These are phyloP conservation scores for Drosophila mojavensis DNA, from an alignment of 1,140 invertebrate genomes.

Conservation along the genomic window DNA sequence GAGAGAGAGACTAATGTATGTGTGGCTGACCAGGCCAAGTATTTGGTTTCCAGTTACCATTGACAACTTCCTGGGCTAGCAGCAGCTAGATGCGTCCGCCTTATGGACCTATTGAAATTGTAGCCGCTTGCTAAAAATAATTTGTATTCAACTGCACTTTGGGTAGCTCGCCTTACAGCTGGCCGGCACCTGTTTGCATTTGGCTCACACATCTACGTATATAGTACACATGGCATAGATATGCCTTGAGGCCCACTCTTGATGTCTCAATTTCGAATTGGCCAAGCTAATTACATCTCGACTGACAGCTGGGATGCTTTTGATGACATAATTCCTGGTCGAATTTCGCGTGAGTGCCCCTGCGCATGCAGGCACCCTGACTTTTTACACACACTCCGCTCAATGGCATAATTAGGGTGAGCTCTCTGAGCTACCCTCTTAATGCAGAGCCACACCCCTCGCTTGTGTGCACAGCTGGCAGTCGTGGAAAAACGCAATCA, in stretches of 20 bases:
- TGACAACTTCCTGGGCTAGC: conserved; percentile 5
- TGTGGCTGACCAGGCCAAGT: not conserved
- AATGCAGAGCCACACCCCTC: conserved; percentile 55
- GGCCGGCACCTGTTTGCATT: conserved; percentile 19
- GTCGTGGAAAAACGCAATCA: conserved; percentile 50
- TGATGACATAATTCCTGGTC: conserved; percentile 64
- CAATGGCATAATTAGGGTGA: conserved; percentile 69
- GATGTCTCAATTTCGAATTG: conserved; percentile 78
- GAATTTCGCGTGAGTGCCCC: conserved; percentile 45
- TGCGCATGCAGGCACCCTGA: conserved; percentile 36
- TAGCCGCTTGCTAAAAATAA: conserved; percentile 13
- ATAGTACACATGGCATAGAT: not conserved
- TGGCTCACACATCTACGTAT: conserved; percentile 38
- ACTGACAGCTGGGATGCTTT: conserved; percentile 31
- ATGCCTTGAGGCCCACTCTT: conserved; percentile 34
- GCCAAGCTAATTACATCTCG: conserved; percentile 70
- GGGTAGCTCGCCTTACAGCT: not conserved
- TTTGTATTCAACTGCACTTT: conserved; percentile 1
- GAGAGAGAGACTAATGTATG: not conserved
- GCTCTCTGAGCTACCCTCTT: conserved; percentile 34
- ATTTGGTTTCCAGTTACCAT: conserved; percentile 27
- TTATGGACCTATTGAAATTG: conserved; percentile 23
- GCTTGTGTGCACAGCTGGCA: conserved; percentile 75
- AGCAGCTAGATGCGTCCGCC: not conserved
- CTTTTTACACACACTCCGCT: conserved; percentile 42